phyloP scores from a whole-genome alignment of 2,797 vertebrate species.

The Emys orbicularis region DNA sequence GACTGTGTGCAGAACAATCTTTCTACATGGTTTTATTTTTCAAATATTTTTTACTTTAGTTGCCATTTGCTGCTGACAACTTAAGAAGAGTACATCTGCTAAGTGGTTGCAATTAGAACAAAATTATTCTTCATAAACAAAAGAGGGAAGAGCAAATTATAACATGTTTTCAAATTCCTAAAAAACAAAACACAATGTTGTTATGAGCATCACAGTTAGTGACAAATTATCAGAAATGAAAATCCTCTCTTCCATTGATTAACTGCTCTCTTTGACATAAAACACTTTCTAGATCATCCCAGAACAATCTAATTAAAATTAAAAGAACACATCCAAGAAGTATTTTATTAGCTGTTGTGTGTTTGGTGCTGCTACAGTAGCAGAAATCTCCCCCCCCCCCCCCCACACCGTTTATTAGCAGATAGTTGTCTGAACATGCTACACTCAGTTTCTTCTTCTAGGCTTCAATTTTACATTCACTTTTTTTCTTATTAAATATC shows the following conservation, averaged over 20 bases:
- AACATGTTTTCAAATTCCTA: neutral
- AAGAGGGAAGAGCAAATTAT: conserved; percentile 22
- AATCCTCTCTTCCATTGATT: neutral
- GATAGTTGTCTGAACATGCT: neutral
- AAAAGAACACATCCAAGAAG: rapidly evolving
- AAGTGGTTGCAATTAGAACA: conserved; percentile 33
- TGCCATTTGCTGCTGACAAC: conserved; percentile 26
- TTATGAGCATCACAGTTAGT: neutral
- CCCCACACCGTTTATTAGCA: neutral
- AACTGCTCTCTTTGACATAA: neutral
- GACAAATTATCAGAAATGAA: neutral
- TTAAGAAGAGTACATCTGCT: conserved; percentile 14
- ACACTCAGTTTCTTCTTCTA: neutral
- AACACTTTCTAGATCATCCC: neutral
- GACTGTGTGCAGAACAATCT: neutral
- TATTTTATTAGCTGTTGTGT: neutral
- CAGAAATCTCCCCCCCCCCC: neutral
- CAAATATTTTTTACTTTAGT: conserved; percentile 12
- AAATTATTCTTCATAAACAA: conserved; percentile 8
- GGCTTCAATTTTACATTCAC: neutral
- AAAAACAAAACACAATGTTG: neutral
- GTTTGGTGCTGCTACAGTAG: neutral
- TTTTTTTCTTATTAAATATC: conserved; percentile 2
- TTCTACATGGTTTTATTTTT: conserved; percentile 31
- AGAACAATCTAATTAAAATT: neutral